These are phyloP conservation scores for Drymodes brunneopygia DNA, from an alignment of 2,113 vertebrate genomes.

Conservation along the genomic window DNA sequence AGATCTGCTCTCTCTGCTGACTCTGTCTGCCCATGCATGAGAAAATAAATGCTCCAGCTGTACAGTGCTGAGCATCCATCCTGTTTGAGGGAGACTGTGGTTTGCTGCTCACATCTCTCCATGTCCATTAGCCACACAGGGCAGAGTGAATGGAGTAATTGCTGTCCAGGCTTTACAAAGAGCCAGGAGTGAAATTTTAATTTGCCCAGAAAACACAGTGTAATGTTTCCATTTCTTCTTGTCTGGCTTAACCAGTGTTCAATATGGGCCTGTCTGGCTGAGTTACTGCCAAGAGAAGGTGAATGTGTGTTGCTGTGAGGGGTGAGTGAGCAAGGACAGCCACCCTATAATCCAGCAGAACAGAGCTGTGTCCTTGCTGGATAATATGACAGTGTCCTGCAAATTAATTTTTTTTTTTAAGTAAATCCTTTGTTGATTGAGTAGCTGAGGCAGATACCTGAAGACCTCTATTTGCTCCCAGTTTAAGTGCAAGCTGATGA, in stretches of 20 bases:
- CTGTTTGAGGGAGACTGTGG: background rate
- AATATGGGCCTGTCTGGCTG: background rate
- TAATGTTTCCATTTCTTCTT: constrained; percentile 8
- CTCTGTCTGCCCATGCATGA: background rate
- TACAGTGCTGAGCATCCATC: background rate
- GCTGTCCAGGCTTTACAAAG: constrained; percentile 12
- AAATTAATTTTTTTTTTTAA: background rate
- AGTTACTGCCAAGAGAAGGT: background rate
- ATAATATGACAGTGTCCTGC: background rate
- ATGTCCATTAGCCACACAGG: constrained; percentile 6
- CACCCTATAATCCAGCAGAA: background rate
- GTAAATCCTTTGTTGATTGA: background rate
- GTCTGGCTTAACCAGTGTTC: background rate
- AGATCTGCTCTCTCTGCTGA: background rate
- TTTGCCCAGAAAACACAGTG: constrained; percentile 7
- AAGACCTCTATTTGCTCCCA: background rate
- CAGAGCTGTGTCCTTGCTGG: background rate
- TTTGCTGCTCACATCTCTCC: background rate
- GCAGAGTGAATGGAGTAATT: background rate
- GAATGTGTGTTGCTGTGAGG: background rate
- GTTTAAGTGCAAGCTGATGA: background rate
- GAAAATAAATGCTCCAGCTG: background rate
- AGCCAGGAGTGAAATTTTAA: background rate
- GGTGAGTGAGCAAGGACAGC: background rate
- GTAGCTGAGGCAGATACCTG: background rate